Conservation (phyloP, 2,113 vertebrate species). For the Grantiella picta region DNA sequence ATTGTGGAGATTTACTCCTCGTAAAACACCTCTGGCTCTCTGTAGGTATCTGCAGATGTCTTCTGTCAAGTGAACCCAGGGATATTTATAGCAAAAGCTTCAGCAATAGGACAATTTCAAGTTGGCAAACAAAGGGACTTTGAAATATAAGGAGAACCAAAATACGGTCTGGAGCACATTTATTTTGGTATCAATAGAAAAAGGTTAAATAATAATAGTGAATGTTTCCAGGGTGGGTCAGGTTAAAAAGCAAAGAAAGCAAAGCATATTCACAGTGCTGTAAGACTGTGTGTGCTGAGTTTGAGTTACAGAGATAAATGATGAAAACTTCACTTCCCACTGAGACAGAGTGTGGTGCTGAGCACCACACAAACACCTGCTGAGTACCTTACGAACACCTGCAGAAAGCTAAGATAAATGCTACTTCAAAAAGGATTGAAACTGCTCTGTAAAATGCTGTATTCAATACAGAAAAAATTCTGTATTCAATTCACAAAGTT, state of each 20-base stretch:
- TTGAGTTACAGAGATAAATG: constrained; percentile 13
- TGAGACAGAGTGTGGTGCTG: neutral
- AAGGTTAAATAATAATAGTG: neutral
- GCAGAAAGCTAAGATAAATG: neutral
- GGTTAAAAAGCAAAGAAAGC: neutral
- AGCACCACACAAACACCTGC: neutral
- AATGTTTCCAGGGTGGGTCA: neutral
- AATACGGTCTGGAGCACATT: neutral
- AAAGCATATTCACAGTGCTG: neutral
- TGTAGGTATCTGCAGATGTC: neutral
- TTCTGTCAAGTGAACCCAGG: neutral
- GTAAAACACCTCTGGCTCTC: neutral
- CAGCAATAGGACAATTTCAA: neutral
- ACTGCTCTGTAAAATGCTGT: neutral
- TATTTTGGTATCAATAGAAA: neutral
- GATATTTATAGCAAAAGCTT: neutral
- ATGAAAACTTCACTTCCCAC: neutral
- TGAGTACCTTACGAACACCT: neutral
- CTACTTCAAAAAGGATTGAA: neutral
- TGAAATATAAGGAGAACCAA: neutral
- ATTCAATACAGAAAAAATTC: too few species aligned
- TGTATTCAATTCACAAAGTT: neutral
- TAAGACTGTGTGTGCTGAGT: neutral
- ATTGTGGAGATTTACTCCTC: neutral
- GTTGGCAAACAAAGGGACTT: constrained; percentile 10